phyloP scores from a whole-genome alignment of 2,113 vertebrate species.

The Carassius auratus region DNA sequence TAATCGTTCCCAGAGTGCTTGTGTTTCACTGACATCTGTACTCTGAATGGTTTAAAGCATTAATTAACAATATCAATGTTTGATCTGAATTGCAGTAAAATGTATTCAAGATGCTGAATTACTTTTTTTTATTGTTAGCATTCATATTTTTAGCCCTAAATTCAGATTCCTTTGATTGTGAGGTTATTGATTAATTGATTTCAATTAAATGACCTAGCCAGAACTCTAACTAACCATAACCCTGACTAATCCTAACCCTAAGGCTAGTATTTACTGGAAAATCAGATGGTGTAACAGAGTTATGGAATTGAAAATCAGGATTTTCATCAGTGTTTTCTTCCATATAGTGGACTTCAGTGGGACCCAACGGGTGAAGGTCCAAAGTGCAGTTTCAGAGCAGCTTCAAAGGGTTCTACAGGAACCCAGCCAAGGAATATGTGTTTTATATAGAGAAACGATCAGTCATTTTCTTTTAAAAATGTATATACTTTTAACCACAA shows the following conservation, averaged over 20 bases:
- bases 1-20: conserved; percentile 3
- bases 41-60: background rate
- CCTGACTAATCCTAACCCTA: background rate
- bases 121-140: background rate
- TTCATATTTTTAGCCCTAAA: background rate
- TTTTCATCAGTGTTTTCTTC: too few species aligned
- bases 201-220: background rate
- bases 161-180: conserved; percentile 12
- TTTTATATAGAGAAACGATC: too few species aligned
- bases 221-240: background rate
- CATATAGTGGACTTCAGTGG: too few species aligned
- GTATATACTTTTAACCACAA: background rate
- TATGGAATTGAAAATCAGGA: background rate
- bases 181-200: background rate
- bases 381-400: background rate
- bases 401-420: too few species aligned
- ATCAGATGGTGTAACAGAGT: background rate
- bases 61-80: conserved; percentile 14
- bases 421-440: too few species aligned
- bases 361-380: too few species aligned
- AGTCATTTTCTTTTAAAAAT: background rate
- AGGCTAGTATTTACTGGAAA: conserved; percentile 1
- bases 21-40: conserved; percentile 1
- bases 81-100: conserved; percentile 5
- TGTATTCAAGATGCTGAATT: conserved; percentile 25